phyloP scores from a whole-genome alignment of 2,888 invertebrate genomes.

The Andrena camellia region DNA sequence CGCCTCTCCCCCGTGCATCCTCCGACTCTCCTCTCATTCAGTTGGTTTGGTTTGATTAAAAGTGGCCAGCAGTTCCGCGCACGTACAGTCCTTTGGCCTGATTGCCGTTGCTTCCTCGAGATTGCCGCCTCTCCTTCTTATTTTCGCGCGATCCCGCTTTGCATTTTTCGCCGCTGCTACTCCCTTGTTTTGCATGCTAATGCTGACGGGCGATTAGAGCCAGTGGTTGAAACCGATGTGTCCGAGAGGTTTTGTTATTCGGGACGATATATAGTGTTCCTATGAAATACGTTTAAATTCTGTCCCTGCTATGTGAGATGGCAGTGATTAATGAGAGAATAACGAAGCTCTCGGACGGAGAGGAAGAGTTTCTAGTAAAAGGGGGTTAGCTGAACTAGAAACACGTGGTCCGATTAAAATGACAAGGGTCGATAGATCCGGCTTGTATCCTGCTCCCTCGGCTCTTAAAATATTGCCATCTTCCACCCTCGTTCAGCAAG shows the following conservation, averaged over 20 bases:
- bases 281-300: too few species aligned
- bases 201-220: too few species aligned
- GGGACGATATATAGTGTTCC: neutral
- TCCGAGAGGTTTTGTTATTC: neutral
- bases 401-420: neutral
- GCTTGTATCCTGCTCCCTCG: neutral
- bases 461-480: neutral
- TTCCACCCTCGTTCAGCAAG: neutral
- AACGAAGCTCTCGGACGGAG: too few species aligned
- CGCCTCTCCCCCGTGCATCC: neutral
- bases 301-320: too few species aligned
- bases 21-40: neutral
- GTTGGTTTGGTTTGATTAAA: conserved; percentile 16
- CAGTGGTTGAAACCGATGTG: neutral
- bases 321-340: too few species aligned
- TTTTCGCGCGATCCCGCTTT: neutral
- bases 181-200: conserved; percentile 3
- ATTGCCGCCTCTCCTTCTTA: neutral
- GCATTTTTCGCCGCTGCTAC: neutral
- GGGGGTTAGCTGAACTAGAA: neutral
- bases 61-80: neutral
- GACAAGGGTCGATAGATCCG: neutral
- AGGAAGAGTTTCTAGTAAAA: too few species aligned
- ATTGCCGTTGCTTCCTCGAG: conserved; percentile 15
- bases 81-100: neutral